phyloP scores from a whole-genome alignment of 2,113 vertebrate genomes.

The Hydrolagus affinis region DNA sequence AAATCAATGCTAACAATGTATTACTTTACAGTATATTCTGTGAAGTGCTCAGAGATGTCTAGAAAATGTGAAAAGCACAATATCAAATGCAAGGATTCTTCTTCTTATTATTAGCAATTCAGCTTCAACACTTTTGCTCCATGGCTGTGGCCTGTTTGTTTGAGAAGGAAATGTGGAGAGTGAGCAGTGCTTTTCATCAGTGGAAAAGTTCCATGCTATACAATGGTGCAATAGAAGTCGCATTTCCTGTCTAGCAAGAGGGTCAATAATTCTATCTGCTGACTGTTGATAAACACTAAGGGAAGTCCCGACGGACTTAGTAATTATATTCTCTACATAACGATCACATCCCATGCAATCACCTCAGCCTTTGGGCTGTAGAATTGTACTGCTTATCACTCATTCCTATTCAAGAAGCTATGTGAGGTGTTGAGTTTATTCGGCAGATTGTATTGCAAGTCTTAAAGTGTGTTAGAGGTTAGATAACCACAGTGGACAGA shows the following conservation, averaged over 20 bases:
- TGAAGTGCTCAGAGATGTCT: no score
- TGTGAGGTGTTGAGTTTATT: constrained; percentile 1
- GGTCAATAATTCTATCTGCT: constrained; percentile 9
- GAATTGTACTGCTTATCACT: no score
- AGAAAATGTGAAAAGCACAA: no score
- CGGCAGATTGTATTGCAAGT: not conserved
- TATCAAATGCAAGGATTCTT: no score
- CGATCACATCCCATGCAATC: constrained; percentile 15
- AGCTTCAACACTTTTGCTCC: not conserved
- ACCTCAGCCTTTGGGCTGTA: not conserved
- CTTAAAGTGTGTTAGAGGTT: not conserved
- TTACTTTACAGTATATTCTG: no score
- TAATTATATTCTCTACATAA: constrained; percentile 3
- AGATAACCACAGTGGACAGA: not conserved
- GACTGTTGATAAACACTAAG: constrained; percentile 13
- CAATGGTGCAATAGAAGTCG: not conserved
- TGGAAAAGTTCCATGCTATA: not conserved
- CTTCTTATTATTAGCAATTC: not conserved
- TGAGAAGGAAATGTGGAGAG: constrained; percentile 5
- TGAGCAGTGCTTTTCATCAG: constrained; percentile 7
- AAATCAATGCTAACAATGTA: no score
- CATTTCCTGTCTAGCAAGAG: constrained; percentile 5
- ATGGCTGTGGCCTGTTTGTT: not conserved
- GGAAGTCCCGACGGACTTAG: not conserved
- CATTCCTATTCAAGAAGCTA: not conserved